Evolutionary conservation across 2,113 vertebrate genomes (phyloP).

Genomic region (Notothenia coriiceps): DNA sequence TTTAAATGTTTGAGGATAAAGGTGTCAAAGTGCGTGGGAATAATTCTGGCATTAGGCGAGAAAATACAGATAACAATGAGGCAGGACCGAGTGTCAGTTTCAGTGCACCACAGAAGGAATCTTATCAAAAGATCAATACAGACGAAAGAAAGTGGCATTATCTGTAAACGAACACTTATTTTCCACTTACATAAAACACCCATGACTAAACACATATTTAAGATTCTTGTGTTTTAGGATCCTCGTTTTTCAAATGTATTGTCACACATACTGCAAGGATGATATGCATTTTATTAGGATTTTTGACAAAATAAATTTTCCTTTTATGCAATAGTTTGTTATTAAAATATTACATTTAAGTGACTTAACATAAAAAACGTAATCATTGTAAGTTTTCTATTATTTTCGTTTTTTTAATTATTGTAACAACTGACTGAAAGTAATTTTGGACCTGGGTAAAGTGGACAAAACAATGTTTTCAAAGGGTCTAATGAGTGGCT

Average conservation of each 20-base stretch:
- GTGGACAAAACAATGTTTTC: neutral
- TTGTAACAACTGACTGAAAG: neutral
- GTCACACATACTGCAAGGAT: neutral
- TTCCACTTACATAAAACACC: neutral
- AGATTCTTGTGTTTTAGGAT: neutral
- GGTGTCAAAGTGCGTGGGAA: slow-evolving; percentile 17
- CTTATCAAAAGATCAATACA: neutral
- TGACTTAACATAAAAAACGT: neutral
- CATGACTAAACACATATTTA: neutral
- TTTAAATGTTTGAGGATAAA: slow-evolving; percentile 17
- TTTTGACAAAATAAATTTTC: neutral
- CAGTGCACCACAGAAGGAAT: neutral
- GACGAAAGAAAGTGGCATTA: neutral
- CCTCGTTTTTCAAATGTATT: neutral
- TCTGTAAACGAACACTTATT: neutral
- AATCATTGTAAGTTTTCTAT: neutral
- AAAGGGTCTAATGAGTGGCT: neutral
- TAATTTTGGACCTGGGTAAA: neutral
- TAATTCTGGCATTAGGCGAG: neutral
- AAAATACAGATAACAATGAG: no score
- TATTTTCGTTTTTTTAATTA: neutral
- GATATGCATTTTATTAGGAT: neutral
- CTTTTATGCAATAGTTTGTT: no score
- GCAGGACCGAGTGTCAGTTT: neutral
- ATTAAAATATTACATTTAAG: neutral